Evolutionary conservation across 2,888 invertebrate species (phyloP), one percentile per base, ranked within the genome.

Genomic region (Heteropelma amictum): DNA sequence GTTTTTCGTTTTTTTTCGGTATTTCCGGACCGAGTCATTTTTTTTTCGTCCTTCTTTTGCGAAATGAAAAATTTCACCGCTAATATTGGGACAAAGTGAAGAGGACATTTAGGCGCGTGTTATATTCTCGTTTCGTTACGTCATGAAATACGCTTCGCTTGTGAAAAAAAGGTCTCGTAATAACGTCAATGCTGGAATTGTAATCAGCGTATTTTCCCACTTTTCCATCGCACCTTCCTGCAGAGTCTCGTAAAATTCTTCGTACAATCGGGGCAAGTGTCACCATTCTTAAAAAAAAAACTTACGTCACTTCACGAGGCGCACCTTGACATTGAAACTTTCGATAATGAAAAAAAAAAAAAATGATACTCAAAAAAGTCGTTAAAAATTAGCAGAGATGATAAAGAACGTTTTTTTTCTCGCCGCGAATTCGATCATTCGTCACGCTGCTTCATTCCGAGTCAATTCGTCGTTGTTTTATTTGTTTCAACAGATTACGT

Each of bases 201-300:
- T 17, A 54, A 60, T 35, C 33, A 26, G 35, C 49, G 58, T 63
- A 53, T 35, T 73, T 63, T 73, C 68, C 69, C 53, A 47, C 38
- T 12, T 60, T 10, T 72, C 65, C 54, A 60, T 69, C 8, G n/a
- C 19, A 17, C 53, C 51, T 70, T 54, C 17, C 35, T n/a, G 17
- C 17, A 19, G 33, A 47, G 35, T 12, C 10, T 23, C 17, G 35
- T 47, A 1, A 40, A 35, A 51, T 47, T 33, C 12, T 61, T 35
- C 21, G 45, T 35, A 49, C 33, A 23, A 61, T 12, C 33, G 3
- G 45, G 40, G 19, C 19, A 58, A 10, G 21, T 54, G n/a, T 35
- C n/a, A n/a, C 12, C 21, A 2, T 21, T 54, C 21, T 0, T 23
- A 54, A 51, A 26, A 51, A 26, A 51, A 14, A 14, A 14, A 26